Conservation (phyloP, 2,888 invertebrate genomes). For the Meandrusa payeni region DNA sequence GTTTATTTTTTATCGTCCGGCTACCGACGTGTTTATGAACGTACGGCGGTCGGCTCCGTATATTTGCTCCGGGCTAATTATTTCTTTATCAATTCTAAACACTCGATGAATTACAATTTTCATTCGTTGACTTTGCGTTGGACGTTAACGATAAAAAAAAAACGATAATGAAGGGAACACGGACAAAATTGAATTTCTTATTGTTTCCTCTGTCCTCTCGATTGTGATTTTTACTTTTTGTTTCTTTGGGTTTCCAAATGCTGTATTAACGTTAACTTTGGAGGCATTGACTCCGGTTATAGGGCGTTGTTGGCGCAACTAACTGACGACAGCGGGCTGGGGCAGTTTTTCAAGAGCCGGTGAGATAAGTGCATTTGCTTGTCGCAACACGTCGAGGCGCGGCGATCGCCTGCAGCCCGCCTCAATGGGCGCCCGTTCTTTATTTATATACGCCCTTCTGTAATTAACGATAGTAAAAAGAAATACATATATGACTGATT, state of each 20-base stretch:
- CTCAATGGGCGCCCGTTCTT: conserved; percentile 68
- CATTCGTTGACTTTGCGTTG: conserved; percentile 5
- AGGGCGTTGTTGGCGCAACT: conserved; percentile 64
- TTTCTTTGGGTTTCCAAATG: conserved; percentile 58
- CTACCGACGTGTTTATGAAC: conserved; percentile 56
- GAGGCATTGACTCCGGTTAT: conserved; percentile 61
- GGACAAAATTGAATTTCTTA: conserved; percentile 50
- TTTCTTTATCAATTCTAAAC: conserved; percentile 18
- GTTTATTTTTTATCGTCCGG: conserved; percentile 57
- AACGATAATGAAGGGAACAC: conserved; percentile 48
- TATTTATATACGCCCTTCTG: conserved; percentile 75
- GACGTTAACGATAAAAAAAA: conserved; percentile 22
- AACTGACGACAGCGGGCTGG: conserved; percentile 66
- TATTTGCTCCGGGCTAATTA: conserved; percentile 25
- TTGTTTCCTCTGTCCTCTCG: conserved; percentile 56
- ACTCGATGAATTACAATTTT: conserved; percentile 12
- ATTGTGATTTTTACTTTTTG: conserved; percentile 56
- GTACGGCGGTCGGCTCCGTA: conserved; percentile 32
- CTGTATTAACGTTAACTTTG: conserved; percentile 56
- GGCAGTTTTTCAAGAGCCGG: conserved; percentile 75
- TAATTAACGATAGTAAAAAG: conserved; percentile 75
- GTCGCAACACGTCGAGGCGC: conserved; percentile 73
- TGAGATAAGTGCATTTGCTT: conserved; percentile 81
- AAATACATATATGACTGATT: conserved; percentile 68
- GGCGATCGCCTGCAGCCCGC: conserved; percentile 63